Evolutionary conservation across 2,113 vertebrate genomes (phyloP).

Genomic region (Myotis yumanensis): DNA sequence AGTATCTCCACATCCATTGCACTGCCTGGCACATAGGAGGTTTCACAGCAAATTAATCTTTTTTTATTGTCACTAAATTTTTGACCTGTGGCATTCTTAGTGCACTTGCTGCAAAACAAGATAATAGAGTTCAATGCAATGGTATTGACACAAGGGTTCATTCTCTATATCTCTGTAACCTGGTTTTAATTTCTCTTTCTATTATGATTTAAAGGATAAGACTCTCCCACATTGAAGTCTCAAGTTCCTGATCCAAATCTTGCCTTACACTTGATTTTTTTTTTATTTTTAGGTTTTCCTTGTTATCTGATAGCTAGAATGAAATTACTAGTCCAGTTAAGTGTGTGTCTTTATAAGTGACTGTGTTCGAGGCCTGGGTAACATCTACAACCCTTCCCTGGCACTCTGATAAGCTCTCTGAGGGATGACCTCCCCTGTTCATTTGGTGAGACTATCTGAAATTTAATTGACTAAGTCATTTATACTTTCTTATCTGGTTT

Average conservation of each 20-base stretch:
- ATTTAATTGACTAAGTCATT: slow-evolving; percentile 44
- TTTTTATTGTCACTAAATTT: slow-evolving; percentile 20
- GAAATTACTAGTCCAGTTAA: slow-evolving; percentile 61
- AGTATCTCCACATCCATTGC: background rate
- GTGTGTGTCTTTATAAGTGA: background rate
- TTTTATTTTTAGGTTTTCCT: background rate
- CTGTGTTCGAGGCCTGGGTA: background rate
- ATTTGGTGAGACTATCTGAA: slow-evolving; percentile 48
- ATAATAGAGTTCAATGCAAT: background rate
- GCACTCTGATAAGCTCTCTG: slow-evolving; percentile 53
- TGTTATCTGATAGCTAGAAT: slow-evolving; percentile 59
- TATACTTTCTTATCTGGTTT: slow-evolving; percentile 18
- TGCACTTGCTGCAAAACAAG: slow-evolving; percentile 3
- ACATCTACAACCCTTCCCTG: slow-evolving; percentile 45
- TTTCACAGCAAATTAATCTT: slow-evolving; percentile 14
- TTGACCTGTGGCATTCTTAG: slow-evolving; percentile 2
- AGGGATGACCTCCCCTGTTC: background rate
- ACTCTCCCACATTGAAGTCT: background rate
- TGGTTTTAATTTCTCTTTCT: slow-evolving; percentile 52
- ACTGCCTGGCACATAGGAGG: background rate
- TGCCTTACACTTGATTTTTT: background rate
- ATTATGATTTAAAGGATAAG: background rate
- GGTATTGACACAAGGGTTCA: background rate
- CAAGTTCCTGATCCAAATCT: slow-evolving; percentile 3
- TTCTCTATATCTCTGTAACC: background rate